Conservation (phyloP, 2,797 vertebrate genomes). For the Spea hammondii region DNA sequence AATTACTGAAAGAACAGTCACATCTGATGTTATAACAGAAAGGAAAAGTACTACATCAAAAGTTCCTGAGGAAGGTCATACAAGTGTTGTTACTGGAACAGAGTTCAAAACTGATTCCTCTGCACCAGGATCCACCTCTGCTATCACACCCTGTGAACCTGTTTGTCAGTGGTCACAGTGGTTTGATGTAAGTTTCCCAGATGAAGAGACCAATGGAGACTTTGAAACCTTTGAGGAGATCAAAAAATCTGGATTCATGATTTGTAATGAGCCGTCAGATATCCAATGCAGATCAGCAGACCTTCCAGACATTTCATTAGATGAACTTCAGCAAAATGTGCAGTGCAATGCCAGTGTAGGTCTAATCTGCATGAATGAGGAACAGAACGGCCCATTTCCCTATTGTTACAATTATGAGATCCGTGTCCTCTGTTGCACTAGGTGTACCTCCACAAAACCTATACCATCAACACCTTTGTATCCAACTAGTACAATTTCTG, state of each 20-base stretch:
- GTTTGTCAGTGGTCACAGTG: slow-evolving; percentile 68
- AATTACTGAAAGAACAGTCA: neutral
- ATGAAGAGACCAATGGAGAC: slow-evolving; percentile 54
- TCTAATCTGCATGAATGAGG: slow-evolving; percentile 36
- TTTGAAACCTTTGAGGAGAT: slow-evolving; percentile 72
- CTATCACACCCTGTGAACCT: neutral
- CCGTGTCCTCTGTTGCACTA: slow-evolving; percentile 57
- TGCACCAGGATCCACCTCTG: too few species aligned
- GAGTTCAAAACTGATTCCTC: neutral
- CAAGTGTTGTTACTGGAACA: too few species aligned
- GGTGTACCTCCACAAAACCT: slow-evolving; percentile 6
- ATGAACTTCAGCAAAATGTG: neutral
- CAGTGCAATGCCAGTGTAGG: slow-evolving; percentile 1
- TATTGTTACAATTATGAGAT: slow-evolving; percentile 58
- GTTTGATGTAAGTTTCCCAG: slow-evolving; percentile 63
- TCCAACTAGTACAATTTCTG: slow-evolving; percentile 54
- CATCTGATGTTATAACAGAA: too few species aligned
- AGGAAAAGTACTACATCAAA: too few species aligned
- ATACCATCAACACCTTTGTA: neutral
- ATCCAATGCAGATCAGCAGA: slow-evolving; percentile 57
- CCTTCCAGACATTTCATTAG: slow-evolving; percentile 15
- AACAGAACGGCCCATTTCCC: slow-evolving; percentile 54
- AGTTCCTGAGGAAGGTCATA: too few species aligned
- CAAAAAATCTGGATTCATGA: slow-evolving; percentile 39
- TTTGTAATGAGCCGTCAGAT: slow-evolving; percentile 57